Base-by-base conservation (phyloP, 2,797 vertebrate genomes). In the Hipposideros larvatus region DNA sequence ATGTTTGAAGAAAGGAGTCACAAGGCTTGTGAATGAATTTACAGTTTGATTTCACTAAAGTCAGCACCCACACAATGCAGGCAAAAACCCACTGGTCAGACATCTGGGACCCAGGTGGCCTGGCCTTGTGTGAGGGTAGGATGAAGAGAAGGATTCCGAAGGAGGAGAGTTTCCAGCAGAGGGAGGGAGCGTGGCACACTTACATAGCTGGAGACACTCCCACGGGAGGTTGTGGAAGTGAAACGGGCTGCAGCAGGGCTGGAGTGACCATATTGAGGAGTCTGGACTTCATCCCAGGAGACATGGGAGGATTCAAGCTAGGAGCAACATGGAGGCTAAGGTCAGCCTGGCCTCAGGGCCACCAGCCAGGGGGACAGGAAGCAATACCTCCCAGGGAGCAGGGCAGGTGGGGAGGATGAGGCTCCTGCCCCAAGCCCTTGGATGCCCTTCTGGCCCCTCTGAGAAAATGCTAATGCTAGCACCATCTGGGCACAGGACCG, bases 41-140 rank as follows among this genome's bases (percentile, higher is more conserved):
- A 43, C 59, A 66, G 66, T 53, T 94, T 70, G 73, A 43, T 91
- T 66, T 94, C 65, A 59, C 59, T 53, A 34, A 93, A 59, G 70
- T 75, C 26, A 68, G 43, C 43, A 59, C 7, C 41, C 43, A 86
- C 15, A 19, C 37, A 57, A 63, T 26, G 22, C 11, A 78, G 79
- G 7, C 28, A 61, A 24, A 75, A 80, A 79, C 37, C 43, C 53
- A 37, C 74, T 63, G 41, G 26, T 70, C 43, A 79, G 7, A 79
- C 31, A 53, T 28, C 28, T 59, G 46, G 53, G 8, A 75, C 59
- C 18, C 41, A 59, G 18, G 24, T 22, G 66, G 43, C 87, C 43
- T 24, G 66, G 26, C 34, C 37, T 65, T n/a, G 24, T 61, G 41
- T 34, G 1, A 31, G 71, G 28, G 22, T 24, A 41, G 31, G n/a